Base-by-base conservation (phyloP, 2,888 invertebrate genomes). In the Dicyrtomina minuta region DNA sequence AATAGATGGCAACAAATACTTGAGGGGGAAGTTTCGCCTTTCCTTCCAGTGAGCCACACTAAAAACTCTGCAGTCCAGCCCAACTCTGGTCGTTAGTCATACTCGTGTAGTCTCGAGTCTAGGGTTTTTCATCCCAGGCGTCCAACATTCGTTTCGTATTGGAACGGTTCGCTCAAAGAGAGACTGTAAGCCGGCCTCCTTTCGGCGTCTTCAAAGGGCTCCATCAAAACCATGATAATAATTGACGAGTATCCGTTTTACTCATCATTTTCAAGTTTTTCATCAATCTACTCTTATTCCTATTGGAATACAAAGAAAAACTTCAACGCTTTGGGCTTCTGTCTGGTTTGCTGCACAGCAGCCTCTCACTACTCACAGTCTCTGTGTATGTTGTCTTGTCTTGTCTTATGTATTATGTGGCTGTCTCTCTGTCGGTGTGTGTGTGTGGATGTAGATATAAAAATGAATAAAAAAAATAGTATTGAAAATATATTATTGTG, bases 161-260 rank as follows among this genome's bases (percentile, higher is more conserved):
- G 59, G 59, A 27, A 59, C 59, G 59, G 59, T n/a, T 22, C 24
- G 53, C n/a, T 64, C 64, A 64, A 64, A 64, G 64, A 33, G 15
- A 26, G 1, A 3, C 20, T n/a, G 1, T 17, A 59, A 51, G 64
- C 33, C 64, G 26, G 64, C 64, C 64, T 64, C 64, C 62, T 27
- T 27, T 51, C 64, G 51, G 64, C 64, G 24, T 51, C 64, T 53
- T 64, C 64, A 64, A 64, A 64, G 64, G 33, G 39, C 10, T 27
- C 51, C 53, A 51, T 53, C 17, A 59, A 33, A 64, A 33, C 53
- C 39, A 64, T 51, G 24, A 27, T 22, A 64, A 26, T 64, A 64
- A 64, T 64, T 64, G 64, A 64, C 64, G 64, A 64, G 64, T 49
- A 59, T 59, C 59, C 41, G 59, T 39, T 59, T 59, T 39, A 59